Evolutionary conservation across 1,140 invertebrate genomes (phyloP), one percentile per base, ranked within the genome.

Genomic region (Zophobas atratus): DNA sequence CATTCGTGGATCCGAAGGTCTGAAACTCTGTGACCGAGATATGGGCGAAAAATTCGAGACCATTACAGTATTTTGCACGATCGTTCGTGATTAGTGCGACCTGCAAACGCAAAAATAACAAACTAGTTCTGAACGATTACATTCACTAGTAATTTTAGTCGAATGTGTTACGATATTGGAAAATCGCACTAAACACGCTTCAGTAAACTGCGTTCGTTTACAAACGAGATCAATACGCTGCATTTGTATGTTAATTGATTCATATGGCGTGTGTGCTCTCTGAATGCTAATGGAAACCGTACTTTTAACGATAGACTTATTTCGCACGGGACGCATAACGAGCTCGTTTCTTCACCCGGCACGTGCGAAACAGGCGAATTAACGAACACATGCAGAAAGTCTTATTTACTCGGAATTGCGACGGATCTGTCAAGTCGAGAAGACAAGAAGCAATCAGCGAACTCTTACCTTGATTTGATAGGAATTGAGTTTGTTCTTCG

Each of bases 381-480:
- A 46, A 46, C 8, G 43, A 46, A 8, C 43, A 4, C 8, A 46
- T 4, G 43, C 8, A 46, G 43, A 3, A 46, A 20, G 20, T 20
- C 20, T 20, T 20, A 20, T 20, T 20, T 20, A 43, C 32, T 67
- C 38, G 8, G 38, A 67, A 67, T 67, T 33, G 33, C 60, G 56
- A 60, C 39, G 43, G 60, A 43, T 6, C 39, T 33, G 20, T 20
- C 20, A 20, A 20, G 20, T 20, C 0, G 20, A 20, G 20, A 20
- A 20, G 20, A 20, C 20, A 20, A 20, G 20, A 20, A 20, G 20
- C 20, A 20, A 57, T 67, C 41, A 60, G 60, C 71, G 77, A 8
- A 39, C 56, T 86, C 91, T 92, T 91, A 98, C 97, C 95, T 98
- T 98, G 86, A 98, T 98, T 90, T 98, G 97, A 91, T 98, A 99